phyloP scores from a whole-genome alignment of 2,113 vertebrate genomes.

The Setophaga kirtlandii region DNA sequence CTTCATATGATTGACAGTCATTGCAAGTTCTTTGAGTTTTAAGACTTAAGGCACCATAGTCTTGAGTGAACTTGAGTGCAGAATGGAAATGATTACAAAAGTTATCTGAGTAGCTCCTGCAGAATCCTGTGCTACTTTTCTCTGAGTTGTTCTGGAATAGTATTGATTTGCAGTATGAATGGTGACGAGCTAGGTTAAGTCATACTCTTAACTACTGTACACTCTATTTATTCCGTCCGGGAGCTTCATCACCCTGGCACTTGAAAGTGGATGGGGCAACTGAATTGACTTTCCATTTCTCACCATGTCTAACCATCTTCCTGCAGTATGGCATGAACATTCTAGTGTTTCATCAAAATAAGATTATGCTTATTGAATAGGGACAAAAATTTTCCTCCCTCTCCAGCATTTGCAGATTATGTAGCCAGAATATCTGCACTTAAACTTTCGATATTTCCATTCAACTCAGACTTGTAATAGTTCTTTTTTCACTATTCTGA shows the following conservation, averaged over 20 bases:
- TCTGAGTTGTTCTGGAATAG: neutral
- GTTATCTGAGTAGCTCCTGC: neutral
- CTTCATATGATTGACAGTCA: neutral
- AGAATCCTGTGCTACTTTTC: neutral
- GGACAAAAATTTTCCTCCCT: neutral
- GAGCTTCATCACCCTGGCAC: neutral
- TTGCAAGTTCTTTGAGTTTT: neutral
- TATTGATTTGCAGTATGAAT: neutral
- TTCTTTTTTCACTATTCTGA: neutral
- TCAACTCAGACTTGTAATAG: neutral
- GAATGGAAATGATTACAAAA: conserved; percentile 18
- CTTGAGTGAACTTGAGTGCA: conserved; percentile 11
- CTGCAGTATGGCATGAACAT: neutral
- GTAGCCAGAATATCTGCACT: neutral
- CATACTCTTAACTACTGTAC: neutral
- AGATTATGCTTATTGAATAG: neutral
- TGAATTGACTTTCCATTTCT: conserved; percentile 2
- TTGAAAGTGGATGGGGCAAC: neutral
- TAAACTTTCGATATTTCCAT: neutral
- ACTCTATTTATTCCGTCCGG: neutral
- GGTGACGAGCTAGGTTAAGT: neutral
- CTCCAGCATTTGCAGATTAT: neutral
- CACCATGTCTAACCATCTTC: neutral
- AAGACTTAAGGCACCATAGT: neutral
- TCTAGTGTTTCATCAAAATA: neutral